Evolutionary conservation across 2,113 vertebrate genomes (phyloP).

Genomic region (Chloropsis hardwickii): DNA sequence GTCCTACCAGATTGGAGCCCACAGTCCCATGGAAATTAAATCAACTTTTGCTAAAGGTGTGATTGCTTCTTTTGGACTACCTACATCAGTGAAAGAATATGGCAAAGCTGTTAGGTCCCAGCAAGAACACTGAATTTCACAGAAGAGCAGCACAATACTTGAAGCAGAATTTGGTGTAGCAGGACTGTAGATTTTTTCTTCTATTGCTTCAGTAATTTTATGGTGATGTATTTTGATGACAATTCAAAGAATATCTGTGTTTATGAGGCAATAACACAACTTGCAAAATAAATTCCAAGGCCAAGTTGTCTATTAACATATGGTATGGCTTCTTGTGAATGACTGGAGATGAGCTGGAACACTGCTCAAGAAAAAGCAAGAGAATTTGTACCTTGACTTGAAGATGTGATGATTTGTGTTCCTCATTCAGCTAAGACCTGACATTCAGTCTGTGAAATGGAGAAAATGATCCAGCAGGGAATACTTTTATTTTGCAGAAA

Average conservation of each 20-base stretch:
- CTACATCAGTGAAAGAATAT: neutral
- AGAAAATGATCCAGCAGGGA: neutral
- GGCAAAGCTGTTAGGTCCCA: neutral
- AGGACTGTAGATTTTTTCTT: neutral
- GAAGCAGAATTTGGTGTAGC: neutral
- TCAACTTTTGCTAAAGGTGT: neutral
- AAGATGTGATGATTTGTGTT: neutral
- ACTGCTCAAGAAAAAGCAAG: neutral
- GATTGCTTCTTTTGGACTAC: neutral
- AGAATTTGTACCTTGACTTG: neutral
- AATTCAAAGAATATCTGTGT: conserved; percentile 13
- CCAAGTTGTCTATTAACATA: neutral
- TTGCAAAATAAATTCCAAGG: conserved; percentile 29
- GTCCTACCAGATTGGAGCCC: neutral
- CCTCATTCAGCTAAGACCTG: neutral
- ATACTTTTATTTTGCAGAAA: neutral
- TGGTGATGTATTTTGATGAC: neutral
- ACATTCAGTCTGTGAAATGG: neutral
- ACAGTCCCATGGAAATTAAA: neutral
- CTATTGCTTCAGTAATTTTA: conserved; percentile 21
- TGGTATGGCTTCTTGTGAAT: neutral
- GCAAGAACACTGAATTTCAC: neutral
- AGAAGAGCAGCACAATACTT: neutral
- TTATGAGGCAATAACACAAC: conserved; percentile 21
- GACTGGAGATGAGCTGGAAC: neutral